Percentiles rank a stretch among this genome's conserved stretches.
Evolutionary conservation across 2,888 invertebrate genomes (phyloP).

Genomic region (Andrena camellia): DNA sequence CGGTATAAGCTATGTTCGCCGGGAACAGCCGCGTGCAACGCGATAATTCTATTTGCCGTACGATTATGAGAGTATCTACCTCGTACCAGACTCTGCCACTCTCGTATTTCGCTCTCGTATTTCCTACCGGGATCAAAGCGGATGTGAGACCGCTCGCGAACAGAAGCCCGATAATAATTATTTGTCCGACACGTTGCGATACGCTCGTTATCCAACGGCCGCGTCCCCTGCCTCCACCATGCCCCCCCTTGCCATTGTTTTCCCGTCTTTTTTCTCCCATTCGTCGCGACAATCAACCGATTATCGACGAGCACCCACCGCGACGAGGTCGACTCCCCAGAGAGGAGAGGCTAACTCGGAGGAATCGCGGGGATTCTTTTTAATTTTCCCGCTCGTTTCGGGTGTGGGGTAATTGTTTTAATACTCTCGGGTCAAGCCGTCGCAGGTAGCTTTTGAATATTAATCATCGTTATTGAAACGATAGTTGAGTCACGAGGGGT

Average conservation of each 20-base stretch:
- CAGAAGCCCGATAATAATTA: constrained; percentile 82
- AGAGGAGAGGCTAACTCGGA: not conserved
- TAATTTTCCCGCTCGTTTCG: not conserved
- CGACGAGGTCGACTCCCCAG: not conserved
- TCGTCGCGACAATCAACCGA: constrained; percentile 62
- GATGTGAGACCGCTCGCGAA: constrained; percentile 75
- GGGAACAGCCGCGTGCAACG: constrained; percentile 75
- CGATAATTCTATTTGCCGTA: constrained; percentile 84
- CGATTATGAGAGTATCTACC: constrained; percentile 85
- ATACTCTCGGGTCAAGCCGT: not conserved
- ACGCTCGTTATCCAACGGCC: constrained; percentile 72
- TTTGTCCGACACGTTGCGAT: constrained; percentile 79
- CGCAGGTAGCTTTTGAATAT: not conserved
- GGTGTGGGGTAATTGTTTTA: not conserved
- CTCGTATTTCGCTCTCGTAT: constrained; percentile 77
- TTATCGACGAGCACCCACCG: constrained; percentile 40
- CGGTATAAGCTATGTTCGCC: constrained; percentile 70
- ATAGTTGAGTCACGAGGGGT: no score
- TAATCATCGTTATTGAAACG: not conserved
- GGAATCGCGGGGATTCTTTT: not conserved
- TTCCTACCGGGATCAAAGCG: constrained; percentile 79
- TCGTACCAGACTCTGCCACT: constrained; percentile 79
- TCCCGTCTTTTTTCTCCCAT: constrained; percentile 22
- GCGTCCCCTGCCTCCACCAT: constrained; percentile 14
- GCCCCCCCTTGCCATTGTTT: constrained; percentile 44